A percentile compares a stretch with the other conserved stretches of the same genome.
These are phyloP conservation scores for Elaphurus davidianus DNA, from an alignment of 2,113 vertebrate species.

Conservation along the genomic window DNA sequence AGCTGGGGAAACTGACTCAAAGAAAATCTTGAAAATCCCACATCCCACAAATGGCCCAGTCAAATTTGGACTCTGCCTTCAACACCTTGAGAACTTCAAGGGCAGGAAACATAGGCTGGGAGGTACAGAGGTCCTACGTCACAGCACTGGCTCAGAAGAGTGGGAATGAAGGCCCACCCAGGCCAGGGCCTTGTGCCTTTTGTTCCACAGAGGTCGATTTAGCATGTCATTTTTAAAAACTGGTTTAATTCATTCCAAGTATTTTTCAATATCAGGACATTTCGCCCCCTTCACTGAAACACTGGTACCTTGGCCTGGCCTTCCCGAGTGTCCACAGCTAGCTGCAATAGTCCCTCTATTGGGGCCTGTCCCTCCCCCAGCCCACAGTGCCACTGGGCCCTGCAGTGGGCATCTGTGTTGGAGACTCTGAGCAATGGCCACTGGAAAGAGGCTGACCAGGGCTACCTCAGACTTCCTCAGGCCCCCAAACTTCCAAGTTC, in stretches of 20 bases:
- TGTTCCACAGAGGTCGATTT: neutral
- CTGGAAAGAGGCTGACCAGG: neutral
- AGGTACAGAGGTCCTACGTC: neutral
- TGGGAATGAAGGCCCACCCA: neutral
- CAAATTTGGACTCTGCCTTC: neutral
- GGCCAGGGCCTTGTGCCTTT: neutral
- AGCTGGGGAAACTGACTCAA: neutral
- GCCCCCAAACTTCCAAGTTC: neutral
- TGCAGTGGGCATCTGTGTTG: neutral
- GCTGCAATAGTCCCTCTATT: neutral
- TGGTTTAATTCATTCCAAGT: conserved; percentile 53
- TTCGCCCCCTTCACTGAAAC: neutral
- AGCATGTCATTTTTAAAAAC: conserved; percentile 1
- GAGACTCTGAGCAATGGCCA: neutral
- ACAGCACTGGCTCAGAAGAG: neutral
- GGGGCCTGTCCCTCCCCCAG: neutral
- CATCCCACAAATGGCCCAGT: neutral
- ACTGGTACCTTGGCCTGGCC: neutral
- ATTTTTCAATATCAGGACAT: neutral
- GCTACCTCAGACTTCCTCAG: neutral
- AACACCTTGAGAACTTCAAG: neutral
- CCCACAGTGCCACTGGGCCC: neutral
- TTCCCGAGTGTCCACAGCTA: neutral
- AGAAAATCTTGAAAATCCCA: neutral
- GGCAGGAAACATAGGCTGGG: neutral